Evolutionary conservation across 2,113 vertebrate genomes (phyloP).

Genomic region (Grantiella picta): DNA sequence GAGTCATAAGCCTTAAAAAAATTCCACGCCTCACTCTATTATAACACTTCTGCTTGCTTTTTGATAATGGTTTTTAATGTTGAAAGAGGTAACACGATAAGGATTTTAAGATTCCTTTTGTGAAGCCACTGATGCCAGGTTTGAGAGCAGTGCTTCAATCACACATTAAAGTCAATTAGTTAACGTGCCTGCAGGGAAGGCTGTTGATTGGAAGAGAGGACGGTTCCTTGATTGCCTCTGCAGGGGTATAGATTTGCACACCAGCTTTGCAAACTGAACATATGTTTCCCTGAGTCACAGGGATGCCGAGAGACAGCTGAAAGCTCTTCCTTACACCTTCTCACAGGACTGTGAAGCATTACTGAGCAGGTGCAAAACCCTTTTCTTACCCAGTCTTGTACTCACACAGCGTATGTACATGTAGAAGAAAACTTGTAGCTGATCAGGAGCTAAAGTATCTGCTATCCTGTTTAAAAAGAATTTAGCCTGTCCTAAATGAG

Average conservation of each 20-base stretch:
- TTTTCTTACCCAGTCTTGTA: neutral
- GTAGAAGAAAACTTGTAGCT: neutral
- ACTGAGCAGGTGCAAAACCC: neutral
- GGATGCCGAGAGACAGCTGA: neutral
- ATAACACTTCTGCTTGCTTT: neutral
- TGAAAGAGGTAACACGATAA: neutral
- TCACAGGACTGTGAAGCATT: neutral
- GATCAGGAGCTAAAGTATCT: neutral
- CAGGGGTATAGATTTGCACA: neutral
- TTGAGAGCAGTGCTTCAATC: neutral
- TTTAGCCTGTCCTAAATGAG: neutral
- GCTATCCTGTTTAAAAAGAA: neutral
- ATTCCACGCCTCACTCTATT: neutral
- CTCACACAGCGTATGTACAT: accelerated
- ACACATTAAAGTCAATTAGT: neutral
- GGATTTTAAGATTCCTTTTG: neutral
- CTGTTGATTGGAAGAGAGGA: neutral
- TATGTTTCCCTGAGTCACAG: neutral
- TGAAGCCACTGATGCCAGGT: neutral
- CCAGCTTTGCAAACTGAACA: neutral
- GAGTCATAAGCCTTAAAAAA: neutral
- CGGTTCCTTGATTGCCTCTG: neutral
- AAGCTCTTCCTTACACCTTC: neutral
- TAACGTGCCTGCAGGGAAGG: neutral
- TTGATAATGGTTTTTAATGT: neutral